phyloP scores from a whole-genome alignment of 2,113 vertebrate genomes.

The Muscicapa adusta region DNA sequence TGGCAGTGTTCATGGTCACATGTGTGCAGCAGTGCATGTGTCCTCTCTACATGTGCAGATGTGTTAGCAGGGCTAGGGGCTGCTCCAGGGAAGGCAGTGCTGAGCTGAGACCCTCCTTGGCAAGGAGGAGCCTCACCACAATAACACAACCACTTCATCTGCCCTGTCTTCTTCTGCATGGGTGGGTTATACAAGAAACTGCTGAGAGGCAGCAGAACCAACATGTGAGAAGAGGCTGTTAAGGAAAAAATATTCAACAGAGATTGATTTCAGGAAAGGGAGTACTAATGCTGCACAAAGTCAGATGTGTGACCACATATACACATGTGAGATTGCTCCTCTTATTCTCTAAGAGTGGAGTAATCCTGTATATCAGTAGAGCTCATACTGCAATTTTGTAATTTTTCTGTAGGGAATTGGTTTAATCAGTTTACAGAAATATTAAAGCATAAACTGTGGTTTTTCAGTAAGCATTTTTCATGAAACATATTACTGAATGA shows the following conservation, averaged over 20 bases:
- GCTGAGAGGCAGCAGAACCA: background rate
- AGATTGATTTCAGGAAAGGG: constrained; percentile 39
- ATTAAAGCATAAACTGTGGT: background rate
- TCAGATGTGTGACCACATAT: constrained; percentile 10
- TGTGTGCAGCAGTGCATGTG: rapidly evolving
- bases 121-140: background rate
- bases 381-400: background rate
- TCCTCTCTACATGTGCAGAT: background rate
- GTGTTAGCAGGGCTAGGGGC: background rate
- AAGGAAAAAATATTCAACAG: background rate
- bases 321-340: background rate
- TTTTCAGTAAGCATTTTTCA: background rate
- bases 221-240: background rate
- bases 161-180: rapidly evolving
- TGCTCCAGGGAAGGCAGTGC: background rate
- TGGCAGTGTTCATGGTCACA: background rate
- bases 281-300: background rate
- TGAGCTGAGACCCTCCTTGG: background rate
- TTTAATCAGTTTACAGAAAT: constrained; percentile 25
- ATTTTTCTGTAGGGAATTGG: background rate
- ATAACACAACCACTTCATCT: background rate
- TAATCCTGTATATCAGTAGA: background rate
- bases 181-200: background rate
- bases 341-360: background rate
- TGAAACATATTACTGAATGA: background rate